A percentile compares a stretch with the other conserved stretches of the same genome.
These are phyloP conservation scores for Chauna torquata DNA, from an alignment of 2,113 vertebrate species.

Conservation along the genomic window DNA sequence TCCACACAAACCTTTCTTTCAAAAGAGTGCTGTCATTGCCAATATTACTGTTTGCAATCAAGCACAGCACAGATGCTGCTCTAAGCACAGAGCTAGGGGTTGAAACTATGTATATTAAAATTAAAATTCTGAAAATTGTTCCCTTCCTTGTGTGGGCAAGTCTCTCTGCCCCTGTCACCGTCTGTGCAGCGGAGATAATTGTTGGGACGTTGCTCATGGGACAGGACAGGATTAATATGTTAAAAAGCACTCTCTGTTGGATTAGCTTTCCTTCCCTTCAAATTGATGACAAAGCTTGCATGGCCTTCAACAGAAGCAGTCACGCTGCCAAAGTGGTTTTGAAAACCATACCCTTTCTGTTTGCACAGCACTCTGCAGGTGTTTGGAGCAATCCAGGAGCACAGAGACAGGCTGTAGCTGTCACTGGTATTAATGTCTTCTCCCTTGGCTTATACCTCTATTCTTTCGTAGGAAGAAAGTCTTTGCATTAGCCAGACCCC, in stretches of 20 bases:
- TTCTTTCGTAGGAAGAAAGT: not conserved
- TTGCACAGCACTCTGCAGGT: not conserved
- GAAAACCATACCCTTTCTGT: not conserved
- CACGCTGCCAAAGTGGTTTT: not conserved
- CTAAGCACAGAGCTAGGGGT: not conserved
- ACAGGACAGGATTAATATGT: not conserved
- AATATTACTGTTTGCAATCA: not conserved
- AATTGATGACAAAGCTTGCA: not conserved
- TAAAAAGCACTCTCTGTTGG: not conserved
- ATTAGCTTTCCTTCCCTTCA: not conserved
- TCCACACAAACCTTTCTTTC: not conserved
- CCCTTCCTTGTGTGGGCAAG: not conserved
- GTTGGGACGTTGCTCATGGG: not conserved
- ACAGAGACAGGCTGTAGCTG: not conserved
- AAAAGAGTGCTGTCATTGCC: not conserved
- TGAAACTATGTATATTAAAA: not conserved
- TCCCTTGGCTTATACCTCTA: not conserved
- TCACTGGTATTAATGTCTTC: rapidly evolving
- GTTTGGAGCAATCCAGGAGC: not conserved
- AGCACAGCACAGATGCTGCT: not conserved
- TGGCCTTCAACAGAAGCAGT: not conserved
- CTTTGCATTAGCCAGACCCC: not conserved
- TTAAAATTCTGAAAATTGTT: not conserved
- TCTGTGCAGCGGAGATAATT: not conserved
- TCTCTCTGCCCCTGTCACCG: not conserved